Base-by-base conservation (phyloP, 2,797 vertebrate genomes). In the Intellagama lesueurii region DNA sequence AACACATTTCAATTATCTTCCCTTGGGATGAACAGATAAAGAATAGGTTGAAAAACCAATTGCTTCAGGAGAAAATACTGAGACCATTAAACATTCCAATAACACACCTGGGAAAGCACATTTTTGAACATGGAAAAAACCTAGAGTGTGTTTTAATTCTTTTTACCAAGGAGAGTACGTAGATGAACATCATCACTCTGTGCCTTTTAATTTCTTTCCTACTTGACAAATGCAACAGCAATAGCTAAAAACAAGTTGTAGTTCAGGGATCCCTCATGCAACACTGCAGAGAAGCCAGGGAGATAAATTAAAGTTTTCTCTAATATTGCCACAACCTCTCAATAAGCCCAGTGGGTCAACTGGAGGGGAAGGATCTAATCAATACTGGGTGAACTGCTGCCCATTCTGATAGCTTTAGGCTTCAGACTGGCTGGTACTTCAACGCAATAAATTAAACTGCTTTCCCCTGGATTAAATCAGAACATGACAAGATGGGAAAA, bases 1-100 rank as follows among this genome's bases (percentile, higher is more conserved):
- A 89, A 81, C 87, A 92, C 64, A 93, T 26, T 93, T 81, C 32
- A 44, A 70, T 86, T 94, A 94, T 24, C 14, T 5, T 89, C 86
- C 78, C 35, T 56, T 88, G 81, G 83, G 14, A 52, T 73, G 91
- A 93, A 88, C 16, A 88, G 32, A 82, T 12, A 77, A 81, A 88
- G 87, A 89, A 87, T 90, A 22, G 86, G 40, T 89, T 91, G 82
- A 94, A 91, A 91, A 94, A 66, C 81, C 7, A 0, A 24, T 86
- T 1, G 87, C 85, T 93, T 90, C 1, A 6, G 68, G 92, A 90
- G 64, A 87, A 92, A 32, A 92, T 91, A 86, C 83, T 26, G 14
- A 77, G 73, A 76, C 81, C 70, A 19, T 93, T 40, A 68, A 82
- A 69, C 60, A 44, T 83, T 79, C 76, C 32, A 91, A 28, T 17